These are phyloP conservation scores for Byasa hedistus DNA, from an alignment of 2,888 invertebrate species.

Conservation along the genomic window DNA sequence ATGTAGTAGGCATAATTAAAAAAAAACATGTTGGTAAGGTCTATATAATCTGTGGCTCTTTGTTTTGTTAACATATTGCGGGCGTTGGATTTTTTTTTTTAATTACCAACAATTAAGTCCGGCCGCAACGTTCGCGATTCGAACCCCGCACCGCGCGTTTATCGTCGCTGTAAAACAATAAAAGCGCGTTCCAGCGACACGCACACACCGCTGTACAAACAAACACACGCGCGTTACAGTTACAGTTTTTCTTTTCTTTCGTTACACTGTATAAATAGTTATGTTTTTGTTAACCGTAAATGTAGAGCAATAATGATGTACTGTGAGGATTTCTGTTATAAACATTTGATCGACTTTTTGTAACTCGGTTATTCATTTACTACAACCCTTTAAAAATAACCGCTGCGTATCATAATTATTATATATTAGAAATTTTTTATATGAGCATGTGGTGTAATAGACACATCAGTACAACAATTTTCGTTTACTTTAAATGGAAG, in stretches of 20 bases:
- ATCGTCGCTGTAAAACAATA: conserved; percentile 66
- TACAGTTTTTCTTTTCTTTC: no score
- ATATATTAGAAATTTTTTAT: no score
- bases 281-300: conserved; percentile 22
- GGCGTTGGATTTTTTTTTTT: conserved; percentile 39
- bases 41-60: conserved; percentile 28
- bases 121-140: conserved; percentile 42
- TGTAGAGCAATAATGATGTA: conserved; percentile 3
- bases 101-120: conserved; percentile 50
- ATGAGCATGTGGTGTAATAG: no score
- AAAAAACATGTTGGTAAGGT: neutral
- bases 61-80: conserved; percentile 32
- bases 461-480: no score
- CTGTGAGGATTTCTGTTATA: neutral
- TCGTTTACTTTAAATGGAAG: no score
- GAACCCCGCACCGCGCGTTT: conserved; percentile 40
- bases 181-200: conserved; percentile 68
- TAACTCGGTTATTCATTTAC: neutral
- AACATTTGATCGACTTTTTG: neutral
- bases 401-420: no score
- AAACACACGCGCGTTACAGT: conserved; percentile 56
- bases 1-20: no score
- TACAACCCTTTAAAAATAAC: no score
- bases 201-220: conserved; percentile 62
- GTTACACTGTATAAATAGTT: conserved; percentile 19